Evolutionary conservation across 1,140 invertebrate genomes (phyloP), one percentile per base, ranked within the genome.

Genomic region (Scaptomyza pallida): DNA sequence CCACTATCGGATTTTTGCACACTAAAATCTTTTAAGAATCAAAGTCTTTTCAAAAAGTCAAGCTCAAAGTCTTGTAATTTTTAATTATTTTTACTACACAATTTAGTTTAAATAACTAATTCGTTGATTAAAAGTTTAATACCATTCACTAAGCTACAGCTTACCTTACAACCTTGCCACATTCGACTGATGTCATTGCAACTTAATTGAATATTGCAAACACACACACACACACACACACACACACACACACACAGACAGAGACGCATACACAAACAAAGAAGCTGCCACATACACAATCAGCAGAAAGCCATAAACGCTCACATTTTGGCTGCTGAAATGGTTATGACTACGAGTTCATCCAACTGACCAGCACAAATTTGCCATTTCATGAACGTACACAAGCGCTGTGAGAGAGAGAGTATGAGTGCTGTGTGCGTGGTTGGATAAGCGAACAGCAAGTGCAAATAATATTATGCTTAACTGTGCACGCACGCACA

Each of bases 391-490:
- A 30, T 51, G 45, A 23, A 19, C 12, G 2, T 54, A 9, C 1
- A 21, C 19, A 21, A 2, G 2, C 2, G 4, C 16, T 6, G 35
- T 56, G 35, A n/a, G 16, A 30, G 10, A 30, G 33, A 23, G 19
- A 21, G 12, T 9, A 9, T 12, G 33, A 21, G 47, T 35, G 45
- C 26, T 62, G 35, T 70, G 13, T 43, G 44, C 13, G 48, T 43
- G 67, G 44, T 30, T 43, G 72, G 60, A 65, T 71, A 71, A 71
- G 43, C 67, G 67, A 37, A 30, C 67, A 72, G 75, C 80, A 72
- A 86, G 80, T 85, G 80, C 80, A 83, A 83, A 85, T 83, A 83
- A 86, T 83, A 85, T 86, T 83, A 78, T 73, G 81, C 76, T 83
- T 83, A 83, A 86, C 60, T 83, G n/a, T n/a, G 68, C 64, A 74